Percentiles rank a stretch among this genome's conserved stretches.
phyloP scores from a whole-genome alignment of 2,797 vertebrate genomes.

The Bradypodion ventrale region DNA sequence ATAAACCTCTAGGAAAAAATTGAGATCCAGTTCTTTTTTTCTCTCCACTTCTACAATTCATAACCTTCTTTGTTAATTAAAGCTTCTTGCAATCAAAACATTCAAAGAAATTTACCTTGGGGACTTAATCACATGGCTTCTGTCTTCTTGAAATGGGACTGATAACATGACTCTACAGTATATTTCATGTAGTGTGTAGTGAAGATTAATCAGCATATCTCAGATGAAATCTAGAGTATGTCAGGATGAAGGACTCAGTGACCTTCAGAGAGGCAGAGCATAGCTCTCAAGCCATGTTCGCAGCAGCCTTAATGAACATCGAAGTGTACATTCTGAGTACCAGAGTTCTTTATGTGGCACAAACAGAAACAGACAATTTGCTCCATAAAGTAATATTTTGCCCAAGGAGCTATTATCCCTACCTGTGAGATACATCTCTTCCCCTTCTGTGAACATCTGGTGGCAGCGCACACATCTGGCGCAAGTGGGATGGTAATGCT shows the following conservation, averaged over 20 bases:
- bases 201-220: not conserved
- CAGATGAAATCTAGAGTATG: not conserved
- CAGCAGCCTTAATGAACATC: not conserved
- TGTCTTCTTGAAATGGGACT: not conserved
- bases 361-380: not conserved
- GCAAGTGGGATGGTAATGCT: constrained; percentile 96
- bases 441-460: constrained; percentile 96
- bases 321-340: not conserved
- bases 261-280: not conserved
- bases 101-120: not conserved
- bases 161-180: not conserved
- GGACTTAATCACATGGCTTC: not conserved
- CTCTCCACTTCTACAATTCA: not conserved
- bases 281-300: not conserved
- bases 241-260: not conserved
- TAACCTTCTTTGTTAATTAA: rapidly evolving
- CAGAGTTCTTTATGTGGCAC: not conserved
- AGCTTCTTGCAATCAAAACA: rapidly evolving
- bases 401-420: constrained; percentile 35
- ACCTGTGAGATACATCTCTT: constrained; percentile 99
- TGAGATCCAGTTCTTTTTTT: constrained; percentile 9
- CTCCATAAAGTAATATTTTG: rapidly evolving
- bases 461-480: constrained; percentile 96
- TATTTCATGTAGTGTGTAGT: not conserved
- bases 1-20: not conserved